Conservation (phyloP, 1,140 invertebrate species). For the Dinothrombium tinctorium region DNA sequence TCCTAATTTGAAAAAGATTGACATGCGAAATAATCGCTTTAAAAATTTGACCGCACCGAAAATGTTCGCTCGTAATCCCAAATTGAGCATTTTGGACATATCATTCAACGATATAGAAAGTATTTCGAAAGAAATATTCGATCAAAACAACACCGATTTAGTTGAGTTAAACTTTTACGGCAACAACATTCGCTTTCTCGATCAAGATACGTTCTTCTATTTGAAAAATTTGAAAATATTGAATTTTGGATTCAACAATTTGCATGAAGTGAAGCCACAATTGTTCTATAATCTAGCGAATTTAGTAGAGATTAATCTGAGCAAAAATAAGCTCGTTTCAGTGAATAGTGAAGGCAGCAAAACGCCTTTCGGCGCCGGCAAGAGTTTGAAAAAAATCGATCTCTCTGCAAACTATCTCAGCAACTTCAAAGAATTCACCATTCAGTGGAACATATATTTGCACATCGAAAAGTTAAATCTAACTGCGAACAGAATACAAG, state of each 20-base stretch:
- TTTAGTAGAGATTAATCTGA: conserved; percentile 13
- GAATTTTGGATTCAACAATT: conserved; percentile 5
- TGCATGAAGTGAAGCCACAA: not conserved
- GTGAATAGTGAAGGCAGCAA: conserved; percentile 5
- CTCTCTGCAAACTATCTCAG: conserved; percentile 11
- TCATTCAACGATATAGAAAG: conserved; percentile 9
- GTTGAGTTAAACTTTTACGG: conserved; percentile 7
- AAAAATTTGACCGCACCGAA: conserved; percentile 7
- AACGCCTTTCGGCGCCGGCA: conserved; percentile 10
- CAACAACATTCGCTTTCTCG: conserved; percentile 7
- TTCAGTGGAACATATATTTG: conserved; percentile 14
- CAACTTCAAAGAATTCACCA: conserved; percentile 10
- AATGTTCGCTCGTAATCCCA: conserved; percentile 6
- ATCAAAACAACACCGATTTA: conserved; percentile 2
- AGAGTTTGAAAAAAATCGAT: conserved; percentile 7
- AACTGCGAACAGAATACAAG: conserved; percentile 12
- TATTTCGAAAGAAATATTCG: conserved; percentile 7
- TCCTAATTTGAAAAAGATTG: conserved; percentile 11
- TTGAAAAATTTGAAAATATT: conserved; percentile 5
- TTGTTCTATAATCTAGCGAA: conserved; percentile 9
- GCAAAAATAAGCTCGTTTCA: conserved; percentile 11
- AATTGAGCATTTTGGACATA: conserved; percentile 9
- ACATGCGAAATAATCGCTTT: conserved; percentile 12
- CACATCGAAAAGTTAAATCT: conserved; percentile 13
- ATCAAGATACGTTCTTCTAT: conserved; percentile 6